A percentile compares a stretch with the other conserved stretches of the same genome.
Conservation (phyloP, 2,797 vertebrate species). For the Masticophis lateralis region DNA sequence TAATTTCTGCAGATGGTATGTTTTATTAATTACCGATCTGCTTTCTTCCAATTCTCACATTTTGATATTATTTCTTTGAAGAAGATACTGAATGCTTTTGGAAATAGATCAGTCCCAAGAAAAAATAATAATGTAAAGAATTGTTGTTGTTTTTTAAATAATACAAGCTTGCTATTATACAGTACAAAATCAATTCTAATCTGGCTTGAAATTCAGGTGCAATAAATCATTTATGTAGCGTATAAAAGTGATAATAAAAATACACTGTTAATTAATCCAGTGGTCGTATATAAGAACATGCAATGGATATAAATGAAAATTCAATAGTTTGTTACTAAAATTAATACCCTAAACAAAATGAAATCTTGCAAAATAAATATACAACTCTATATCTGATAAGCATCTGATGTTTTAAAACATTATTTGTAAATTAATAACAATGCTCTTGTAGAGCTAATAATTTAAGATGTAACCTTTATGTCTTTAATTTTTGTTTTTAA, state of each 20-base stretch:
- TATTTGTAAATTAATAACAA: constrained; percentile 5
- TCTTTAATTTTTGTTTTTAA: constrained; percentile 21
- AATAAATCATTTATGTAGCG: not conserved
- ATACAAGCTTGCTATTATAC: not conserved
- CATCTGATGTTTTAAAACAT: not conserved
- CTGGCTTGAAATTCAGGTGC: constrained; percentile 3
- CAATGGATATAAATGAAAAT: not conserved
- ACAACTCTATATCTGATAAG: not conserved
- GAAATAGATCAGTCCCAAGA: not conserved
- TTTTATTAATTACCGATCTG: constrained; percentile 14
- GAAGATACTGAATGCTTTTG: not conserved
- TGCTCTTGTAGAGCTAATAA: not conserved
- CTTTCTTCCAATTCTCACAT: not conserved
- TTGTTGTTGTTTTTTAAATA: not conserved
- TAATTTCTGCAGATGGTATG: not conserved
- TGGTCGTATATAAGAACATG: not conserved
- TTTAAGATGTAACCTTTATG: not conserved
- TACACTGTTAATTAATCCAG: not conserved
- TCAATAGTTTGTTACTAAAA: not conserved
- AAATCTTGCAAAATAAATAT: not conserved
- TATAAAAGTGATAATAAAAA: not conserved
- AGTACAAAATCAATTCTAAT: not conserved
- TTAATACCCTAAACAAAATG: not conserved
- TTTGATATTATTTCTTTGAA: not conserved
- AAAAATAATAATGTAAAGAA: not conserved